These are phyloP conservation scores for Andrena praecox DNA, from an alignment of 2,888 invertebrate species.

Conservation along the genomic window DNA sequence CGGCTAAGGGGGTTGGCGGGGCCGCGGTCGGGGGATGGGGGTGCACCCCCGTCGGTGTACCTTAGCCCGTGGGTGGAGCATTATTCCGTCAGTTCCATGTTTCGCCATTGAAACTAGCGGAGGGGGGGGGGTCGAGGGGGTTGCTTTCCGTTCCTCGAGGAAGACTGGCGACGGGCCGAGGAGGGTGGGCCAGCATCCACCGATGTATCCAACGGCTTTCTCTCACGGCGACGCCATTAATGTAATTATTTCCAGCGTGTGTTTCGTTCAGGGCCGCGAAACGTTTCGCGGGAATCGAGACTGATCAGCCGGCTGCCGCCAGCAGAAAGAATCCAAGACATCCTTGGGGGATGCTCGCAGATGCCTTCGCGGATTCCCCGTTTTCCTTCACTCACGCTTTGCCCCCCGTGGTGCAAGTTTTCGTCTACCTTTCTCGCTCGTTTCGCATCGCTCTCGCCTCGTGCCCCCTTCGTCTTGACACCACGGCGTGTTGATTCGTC, in stretches of 20 bases:
- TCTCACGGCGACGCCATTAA: slow-evolving; percentile 71
- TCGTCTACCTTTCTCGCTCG: neutral
- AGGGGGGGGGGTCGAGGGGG: neutral
- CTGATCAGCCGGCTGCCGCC: slow-evolving; percentile 50
- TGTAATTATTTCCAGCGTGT: slow-evolving; percentile 76
- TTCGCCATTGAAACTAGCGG: slow-evolving; percentile 60
- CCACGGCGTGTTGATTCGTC: slow-evolving; percentile 34
- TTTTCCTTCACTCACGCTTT: slow-evolving; percentile 1
- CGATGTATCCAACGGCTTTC: slow-evolving; percentile 66
- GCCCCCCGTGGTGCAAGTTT: neutral
- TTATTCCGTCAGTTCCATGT: slow-evolving; percentile 66
- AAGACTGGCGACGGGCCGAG: slow-evolving; percentile 21
- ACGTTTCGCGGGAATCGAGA: slow-evolving; percentile 60
- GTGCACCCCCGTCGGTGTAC: slow-evolving; percentile 46
- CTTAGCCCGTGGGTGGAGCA: slow-evolving; percentile 70
- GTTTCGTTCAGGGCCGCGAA: slow-evolving; percentile 53
- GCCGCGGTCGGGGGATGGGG: slow-evolving; percentile 3
- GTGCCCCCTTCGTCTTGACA: neutral
- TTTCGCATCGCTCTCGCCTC: neutral
- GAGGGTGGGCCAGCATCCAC: slow-evolving; percentile 41
- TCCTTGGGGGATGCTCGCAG: slow-evolving; percentile 26
- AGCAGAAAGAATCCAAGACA: slow-evolving; percentile 23
- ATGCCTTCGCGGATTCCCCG: slow-evolving; percentile 22
- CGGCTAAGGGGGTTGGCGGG: slow-evolving; percentile 5
- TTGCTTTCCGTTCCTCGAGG: slow-evolving; percentile 57